Evolutionary conservation across 2,797 vertebrate genomes (phyloP), one percentile per base, ranked within the genome.

Genomic region (Characodon lateralis): DNA sequence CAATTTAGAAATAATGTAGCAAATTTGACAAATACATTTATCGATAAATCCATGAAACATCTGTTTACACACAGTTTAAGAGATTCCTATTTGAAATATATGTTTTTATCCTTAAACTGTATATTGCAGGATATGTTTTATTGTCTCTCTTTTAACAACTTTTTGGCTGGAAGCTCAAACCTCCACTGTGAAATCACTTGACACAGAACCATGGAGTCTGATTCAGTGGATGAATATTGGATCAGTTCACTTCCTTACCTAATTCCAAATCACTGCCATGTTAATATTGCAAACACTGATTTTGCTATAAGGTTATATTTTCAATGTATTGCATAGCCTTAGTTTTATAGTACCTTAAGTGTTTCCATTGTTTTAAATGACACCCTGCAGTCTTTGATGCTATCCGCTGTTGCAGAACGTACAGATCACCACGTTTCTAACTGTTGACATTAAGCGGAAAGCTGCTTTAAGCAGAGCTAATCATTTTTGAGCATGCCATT

Each of bases 401-500:
- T 59, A 18, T 26, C 18, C n/a, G 31, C 22, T n/a, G 22, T 9
- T 28, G 35, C 14, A 12, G 7, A 58, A 28, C 70, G 53, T 46
- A 70, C 39, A 58, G 12, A 46, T 14, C 51, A 65, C 26, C 26
- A 48, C 20, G 39, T 50, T 9, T 73, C n/a, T 3, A 79, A 63
- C 39, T 39, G 53, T 76, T 43, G 41, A 73, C 61, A 26, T 51
- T 65, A 43, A 61, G 31, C 46, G 35, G 35, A 43, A 31, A 73
- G 63, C 63, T 73, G 63, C 41, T 46, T 0, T 20, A 46, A 46
- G 18, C 63, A 43, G 39, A 41, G 22, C 24, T 46, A 43, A 20
- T 70, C 31, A 31, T 73, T 77, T 83, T 74, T 58, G 43, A 73
- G 53, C 22, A 26, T 10, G 35, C 22, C 3, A 3, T 6, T 80